phyloP scores from a whole-genome alignment of 2,797 vertebrate species.

The Sebastes iracundus region DNA sequence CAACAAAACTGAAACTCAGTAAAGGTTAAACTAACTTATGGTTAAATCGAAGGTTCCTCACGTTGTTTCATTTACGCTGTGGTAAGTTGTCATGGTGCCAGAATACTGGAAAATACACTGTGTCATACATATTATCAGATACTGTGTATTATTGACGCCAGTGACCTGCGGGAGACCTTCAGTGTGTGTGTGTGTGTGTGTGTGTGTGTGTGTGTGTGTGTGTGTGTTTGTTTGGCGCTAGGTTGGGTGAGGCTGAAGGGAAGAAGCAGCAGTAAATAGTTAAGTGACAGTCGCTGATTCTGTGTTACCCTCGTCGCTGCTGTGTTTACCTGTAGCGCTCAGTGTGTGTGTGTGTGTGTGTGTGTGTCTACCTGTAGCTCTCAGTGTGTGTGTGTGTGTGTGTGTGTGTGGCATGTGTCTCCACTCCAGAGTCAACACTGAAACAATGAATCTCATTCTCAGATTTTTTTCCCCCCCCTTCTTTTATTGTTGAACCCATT shows the following conservation, averaged over 20 bases:
- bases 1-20: not conserved
- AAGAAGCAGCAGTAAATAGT: slow-evolving; percentile 43
- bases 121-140: slow-evolving; percentile 7
- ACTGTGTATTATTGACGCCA: not conserved
- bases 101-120: not conserved
- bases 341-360: not conserved
- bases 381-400: not conserved
- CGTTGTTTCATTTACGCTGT: not conserved
- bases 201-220: slow-evolving; percentile 2
- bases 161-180: not conserved
- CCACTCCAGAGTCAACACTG: slow-evolving; percentile 47
- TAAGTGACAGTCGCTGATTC: slow-evolving; percentile 62
- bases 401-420: slow-evolving; percentile 5
- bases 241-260: slow-evolving; percentile 37
- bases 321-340: slow-evolving; percentile 42
- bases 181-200: not conserved
- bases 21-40: not conserved
- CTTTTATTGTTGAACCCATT: not conserved
- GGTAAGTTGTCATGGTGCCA: not conserved
- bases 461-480: not conserved
- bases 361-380: too few relatives aligned
- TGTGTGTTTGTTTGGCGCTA: not conserved
- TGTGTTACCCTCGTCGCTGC: slow-evolving; percentile 3
- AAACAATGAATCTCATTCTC: slow-evolving; percentile 17
- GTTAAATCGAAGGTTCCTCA: not conserved